phyloP scores from a whole-genome alignment of 1,140 invertebrate genomes.

The Caenorhabditis elegans region WBcel235 BX284602.5:9061001-9061500 shows the following conservation, averaged over 20 bases:
- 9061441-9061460: background rate
- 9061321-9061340: constrained; percentile 17
- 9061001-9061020: constrained; percentile 38
- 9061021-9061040: constrained; percentile 32
- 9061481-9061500: background rate
- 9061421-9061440: background rate
- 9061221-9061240: background rate
- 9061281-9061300: constrained; percentile 17
- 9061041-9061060: constrained; percentile 44
- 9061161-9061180: background rate
- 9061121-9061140: background rate
- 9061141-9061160: background rate
- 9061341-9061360: constrained; percentile 31
- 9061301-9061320: background rate
- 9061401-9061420: background rate
- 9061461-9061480: background rate
- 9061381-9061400: background rate
- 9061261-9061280: background rate
- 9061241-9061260: background rate
- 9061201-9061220: background rate
- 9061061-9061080: constrained; percentile 30
- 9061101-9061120: background rate
- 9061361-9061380: background rate
- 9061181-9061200: too few species aligned
- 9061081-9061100: constrained; percentile 41